Base-by-base conservation (phyloP, 2,113 vertebrate species). In the Lagopus leucura region DNA sequence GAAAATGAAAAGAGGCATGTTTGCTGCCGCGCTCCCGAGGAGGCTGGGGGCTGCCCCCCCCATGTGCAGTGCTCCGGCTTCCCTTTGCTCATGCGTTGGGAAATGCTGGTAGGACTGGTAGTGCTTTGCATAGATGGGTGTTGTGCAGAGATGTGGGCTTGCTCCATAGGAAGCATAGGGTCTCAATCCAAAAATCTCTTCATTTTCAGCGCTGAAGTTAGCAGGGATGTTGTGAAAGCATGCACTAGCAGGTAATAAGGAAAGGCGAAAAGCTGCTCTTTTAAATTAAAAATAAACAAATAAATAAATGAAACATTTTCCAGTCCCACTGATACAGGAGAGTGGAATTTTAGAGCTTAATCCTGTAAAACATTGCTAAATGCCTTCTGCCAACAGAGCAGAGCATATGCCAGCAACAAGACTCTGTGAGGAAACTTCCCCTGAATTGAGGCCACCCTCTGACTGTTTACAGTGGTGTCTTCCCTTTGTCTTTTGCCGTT, bases 401-500 rank as follows among this genome's bases (percentile, higher is more conserved):
- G 78, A 94, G 89, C 89, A 91, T 90, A 88, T 94, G 91, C 91
- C 87, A 91, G 60, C 3, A 2, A 54, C 2, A 3, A 73, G 72
- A 80, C 80, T 77, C 52, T 12, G 57, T 65, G 47, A 88, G 72
- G 57, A 91, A 94, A 83, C 79, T 84, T 91, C 34, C n/a, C 89
- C 80, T 94, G 79, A 86, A 88, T 89, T 67, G 82, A 75, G 76
- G 79, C 82, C 90, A 70, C 88, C 80, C 89, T 81, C 48, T 69
- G 74, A 86, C 88, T 91, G 91, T 91, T 96, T 95, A 95, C 94
- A 96, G 82, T 91, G 80, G 65, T 86, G 73, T 91, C 65, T 92
- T 96, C 82, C 95, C 91, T 96, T 96, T 96, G 93, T 93, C 88
- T 75, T 40, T 86, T 36, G 92, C 65, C 1, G 40, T 97, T 97